Evolutionary conservation across 2,888 invertebrate species (phyloP), one percentile per base, ranked within the genome.

Genomic region (Prionchulus punctatus): DNA sequence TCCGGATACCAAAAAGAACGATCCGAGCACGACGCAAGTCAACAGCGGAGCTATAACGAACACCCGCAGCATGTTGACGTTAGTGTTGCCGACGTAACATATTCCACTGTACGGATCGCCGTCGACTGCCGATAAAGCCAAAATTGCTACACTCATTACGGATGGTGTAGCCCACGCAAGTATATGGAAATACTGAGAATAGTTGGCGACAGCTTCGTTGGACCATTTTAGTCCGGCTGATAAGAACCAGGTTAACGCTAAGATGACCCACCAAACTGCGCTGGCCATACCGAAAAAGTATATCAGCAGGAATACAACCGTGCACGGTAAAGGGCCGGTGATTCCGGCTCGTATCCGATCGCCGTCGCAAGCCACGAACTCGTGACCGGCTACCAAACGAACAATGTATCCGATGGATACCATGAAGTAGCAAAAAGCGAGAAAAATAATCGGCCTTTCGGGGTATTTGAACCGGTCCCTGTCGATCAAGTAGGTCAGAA

Each of bases 251-350:
- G 92, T 91, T 73, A 94, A 84, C 45, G 91, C 84, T 18, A 94
- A 77, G 60, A 94, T 82, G 54, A 94, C 91, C 79, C 79, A 79
- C 96, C 96, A 98, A 57, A 94, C 86, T 26, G 89, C 88, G 0
- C 90, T 89, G 1, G 96, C 91, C 92, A 96, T 96, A 60, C 92
- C 91, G 77, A 96, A 98, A 79, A 90, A 96, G 77, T 98, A 98
- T 31, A 91, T 85, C 62, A 98, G 79, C 43, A 94, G 79, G 75
- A 98, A 98, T 59, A 94, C 90, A 59, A 87, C 78, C 1, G 90
- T 87, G 76, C 94, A 96, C 1, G 84, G 80, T 61, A 82, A 83
- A 1, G 87, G 85, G 0, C 87, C 88, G 51, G 81, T 60, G 23
- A 61, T 55, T 47, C 68, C 69, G 63, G 74, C 72, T 1, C 73